Base-by-base conservation (phyloP, 53 echinoderm and acorn worm genomes). In the Crossaster papposus region DNA sequence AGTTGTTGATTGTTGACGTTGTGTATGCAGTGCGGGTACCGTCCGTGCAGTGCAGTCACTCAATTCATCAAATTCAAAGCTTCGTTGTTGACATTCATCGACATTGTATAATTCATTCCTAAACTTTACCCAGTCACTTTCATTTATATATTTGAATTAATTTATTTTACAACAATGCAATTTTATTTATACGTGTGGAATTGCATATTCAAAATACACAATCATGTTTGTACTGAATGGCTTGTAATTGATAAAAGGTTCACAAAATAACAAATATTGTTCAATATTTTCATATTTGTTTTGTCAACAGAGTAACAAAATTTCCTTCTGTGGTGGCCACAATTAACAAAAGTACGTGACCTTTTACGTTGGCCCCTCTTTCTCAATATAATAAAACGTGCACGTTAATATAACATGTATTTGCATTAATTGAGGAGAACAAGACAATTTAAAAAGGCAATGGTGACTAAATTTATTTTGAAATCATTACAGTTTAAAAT, bases 311-410 rank as follows among this genome's bases (percentile, higher is more conserved):
- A 35, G 78, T 6, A 50, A 78, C 78, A n/a, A 38, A 50, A 78
- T 50, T 50, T 35, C 0, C 17, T 78, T 50, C 51, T 50, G 38
- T 14, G 23, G 11, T 50, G 51, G 78, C 78, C 51, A 23, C 51
- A 78, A n/a, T 78, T 78, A 20, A 73, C 74, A 80, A 80, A 44
- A 80, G 80, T 80, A 23, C 80, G 80, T 58, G 78, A 78, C 78
- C 78, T 78, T 51, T 74, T 24, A 68, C 75, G 5, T 74, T 35
- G 36, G 34, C 9, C 34, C 75, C 36, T 74, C 34, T 12, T 30
- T 74, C 34, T 35, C 9, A n/a, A 23, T 20, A 11, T 0, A 68
- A 2, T 20, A 28, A 74, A 35, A 74, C 2, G 34, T 74, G 15
- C 31, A 33, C 2, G 13, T 74, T 35, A 74, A 35, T 0, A 11